Evolutionary conservation across 2,888 invertebrate genomes (phyloP), one percentile per base, ranked within the genome.

Genomic region (Pilophorus perplexus): DNA sequence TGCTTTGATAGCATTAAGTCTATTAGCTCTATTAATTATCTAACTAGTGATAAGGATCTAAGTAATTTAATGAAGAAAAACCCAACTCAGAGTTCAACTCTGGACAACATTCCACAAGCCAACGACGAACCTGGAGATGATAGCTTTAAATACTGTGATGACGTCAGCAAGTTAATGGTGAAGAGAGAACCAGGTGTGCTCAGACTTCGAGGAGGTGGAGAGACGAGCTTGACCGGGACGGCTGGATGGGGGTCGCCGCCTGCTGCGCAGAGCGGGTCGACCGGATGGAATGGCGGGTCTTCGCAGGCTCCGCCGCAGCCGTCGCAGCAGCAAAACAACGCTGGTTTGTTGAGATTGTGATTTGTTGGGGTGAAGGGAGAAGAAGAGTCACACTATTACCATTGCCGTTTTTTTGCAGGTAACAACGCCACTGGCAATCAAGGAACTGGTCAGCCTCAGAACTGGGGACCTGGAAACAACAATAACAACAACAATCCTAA

Each of bases 191-290:
- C 16, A 2, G 50, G 23, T 18, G 64, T 64, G 60, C 78, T 88
- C 74, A 82, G 87, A 71, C 81, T 90, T 69, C 80, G 84, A 70
- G 90, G 90, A 64, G 90, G 90, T 57, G 90, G 89, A 67, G 90
- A 90, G 78, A 89, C 86, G 78, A 88, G 89, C 46, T 82, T 90
- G 74, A 89, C 87, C 76, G 79, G 79, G 60, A 85, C 88, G 67
- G 84, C 85, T 67, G 88, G 87, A 72, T 90, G 90, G 89, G 89
- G 88, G 72, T 84, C 87, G 69, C 86, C 88, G 52, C 88, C 87
- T 64, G 79, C 86, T 40, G 83, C 57, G 28, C 69, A 67, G 64
- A 67, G 85, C 74, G 85, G 84, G 75, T 79, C 80, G 69, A 79
- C 79, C 66, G 80, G 82, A 73, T 81, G 82, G 82, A 81, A 81